Evolutionary conservation across 1,140 invertebrate genomes (phyloP), one percentile per base, ranked within the genome.

Genomic region (Aphidius gifuensis): DNA sequence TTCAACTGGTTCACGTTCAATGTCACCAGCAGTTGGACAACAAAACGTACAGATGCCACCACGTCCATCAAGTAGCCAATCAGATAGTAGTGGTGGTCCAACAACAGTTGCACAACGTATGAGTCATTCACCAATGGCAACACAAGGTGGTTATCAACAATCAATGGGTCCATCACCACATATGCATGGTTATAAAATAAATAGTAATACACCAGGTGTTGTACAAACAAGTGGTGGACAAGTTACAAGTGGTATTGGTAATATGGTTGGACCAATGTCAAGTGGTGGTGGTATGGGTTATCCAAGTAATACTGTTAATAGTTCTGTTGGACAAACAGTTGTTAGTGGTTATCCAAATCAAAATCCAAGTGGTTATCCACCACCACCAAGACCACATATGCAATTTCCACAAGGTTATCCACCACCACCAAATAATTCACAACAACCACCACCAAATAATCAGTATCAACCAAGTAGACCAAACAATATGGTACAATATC

Each of bases 21-120:
- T 96, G 91, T 96, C 94, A 79, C 94, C 94, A 74, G 93, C 93
- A 83, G 92, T 96, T 77, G 92, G 91, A 75, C 91, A 92, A 80
- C 90, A 89, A 85, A 93, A 90, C 86, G 89, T 93, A 88, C 89
- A 91, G 79, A 93, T 93, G 90, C 92, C 92, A 78, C 92, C 92
- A 71, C 86, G 93, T 71, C 93, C 93, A 75, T 90, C 92, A 68
- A 94, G 92, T 76, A 91, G 92, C 80, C 90, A 94, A 78, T 90
- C 92, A 69, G 91, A 92, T 83, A 87, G 87, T 80, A 86, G 85
- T 82, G 87, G 85, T 74, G 23, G 23, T 32, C 23, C 23, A 32
- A 32, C 23, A 32, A 32, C 23, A 32, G 23, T 32, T 32, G 87
- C 85, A 75, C 82, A 84, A 66, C 81, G 87, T 59, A 86, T 89